Percentiles rank a stretch among this genome's conserved stretches.
Evolutionary conservation across 2,797 vertebrate species (phyloP).

Genomic region (Dendrocincla fuliginosa): DNA sequence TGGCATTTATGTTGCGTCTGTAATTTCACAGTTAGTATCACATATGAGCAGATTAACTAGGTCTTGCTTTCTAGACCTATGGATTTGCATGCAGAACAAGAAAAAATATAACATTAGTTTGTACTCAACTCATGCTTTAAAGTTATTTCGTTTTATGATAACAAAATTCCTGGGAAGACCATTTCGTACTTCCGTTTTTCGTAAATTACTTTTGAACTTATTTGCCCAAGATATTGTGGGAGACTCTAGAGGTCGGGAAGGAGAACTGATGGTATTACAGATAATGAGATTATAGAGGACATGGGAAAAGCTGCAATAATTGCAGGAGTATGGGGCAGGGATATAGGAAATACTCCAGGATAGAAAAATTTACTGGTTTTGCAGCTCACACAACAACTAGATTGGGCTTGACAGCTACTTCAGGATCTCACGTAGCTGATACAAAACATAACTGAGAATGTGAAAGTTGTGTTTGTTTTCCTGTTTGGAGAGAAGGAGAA

Average conservation of each 20-base stretch:
- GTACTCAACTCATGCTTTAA: neutral
- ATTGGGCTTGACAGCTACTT: neutral
- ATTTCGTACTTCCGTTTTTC: neutral
- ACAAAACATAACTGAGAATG: neutral
- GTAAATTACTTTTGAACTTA: neutral
- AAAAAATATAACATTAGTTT: neutral
- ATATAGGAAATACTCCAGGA: neutral
- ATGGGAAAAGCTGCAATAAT: neutral
- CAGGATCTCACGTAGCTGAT: neutral
- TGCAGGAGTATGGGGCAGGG: neutral
- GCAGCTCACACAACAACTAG: neutral
- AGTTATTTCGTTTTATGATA: neutral
- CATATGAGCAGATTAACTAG: neutral
- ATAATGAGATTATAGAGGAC: neutral
- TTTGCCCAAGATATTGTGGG: neutral
- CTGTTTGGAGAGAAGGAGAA: neutral
- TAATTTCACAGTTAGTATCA: neutral
- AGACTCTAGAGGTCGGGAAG: neutral
- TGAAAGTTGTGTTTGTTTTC: neutral
- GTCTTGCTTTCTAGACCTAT: neutral
- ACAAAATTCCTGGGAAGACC: neutral
- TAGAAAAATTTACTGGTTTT: neutral
- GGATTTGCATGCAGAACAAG: neutral
- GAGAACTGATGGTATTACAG: neutral
- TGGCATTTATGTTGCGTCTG: neutral